Conservation (phyloP, 2,888 invertebrate species). For the Trilocha varians region DNA sequence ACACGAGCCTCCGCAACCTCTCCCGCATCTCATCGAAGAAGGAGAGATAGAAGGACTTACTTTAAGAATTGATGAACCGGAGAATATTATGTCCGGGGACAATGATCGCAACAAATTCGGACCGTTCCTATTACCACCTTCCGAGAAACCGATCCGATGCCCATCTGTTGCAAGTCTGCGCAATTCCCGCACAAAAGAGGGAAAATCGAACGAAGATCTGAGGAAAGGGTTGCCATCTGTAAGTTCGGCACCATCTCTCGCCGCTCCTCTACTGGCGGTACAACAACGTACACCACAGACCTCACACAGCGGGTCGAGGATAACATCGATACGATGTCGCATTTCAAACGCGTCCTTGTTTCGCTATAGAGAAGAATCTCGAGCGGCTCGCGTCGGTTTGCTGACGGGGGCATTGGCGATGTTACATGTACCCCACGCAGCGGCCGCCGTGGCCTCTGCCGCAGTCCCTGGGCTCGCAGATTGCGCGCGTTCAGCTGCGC, state of each 20-base stretch:
- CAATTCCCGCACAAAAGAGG: conserved; percentile 47
- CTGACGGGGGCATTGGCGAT: conserved; percentile 81
- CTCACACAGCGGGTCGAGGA: conserved; percentile 70
- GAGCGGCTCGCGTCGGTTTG: conserved; percentile 84
- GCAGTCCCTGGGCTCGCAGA: conserved; percentile 67
- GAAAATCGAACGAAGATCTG: conserved; percentile 53
- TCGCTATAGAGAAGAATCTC: conserved; percentile 89
- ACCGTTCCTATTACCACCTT: conserved; percentile 56
- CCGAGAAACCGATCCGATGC: conserved; percentile 52
- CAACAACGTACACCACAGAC: conserved; percentile 61
- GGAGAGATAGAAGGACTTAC: conserved; percentile 60
- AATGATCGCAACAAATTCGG: conserved; percentile 48
- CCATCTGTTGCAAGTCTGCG: conserved; percentile 62
- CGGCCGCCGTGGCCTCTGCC: conserved; percentile 42
- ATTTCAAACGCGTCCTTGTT: conserved; percentile 89
- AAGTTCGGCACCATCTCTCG: conserved; percentile 67
- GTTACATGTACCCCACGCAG: conserved; percentile 79
- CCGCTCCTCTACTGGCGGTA: conserved; percentile 47
- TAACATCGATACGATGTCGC: conserved; percentile 82
- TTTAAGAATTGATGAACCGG: conserved; percentile 53
- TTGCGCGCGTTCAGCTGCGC: conserved; percentile 59
- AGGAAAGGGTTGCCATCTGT: conserved; percentile 58
- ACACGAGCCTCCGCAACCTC: conserved; percentile 52
- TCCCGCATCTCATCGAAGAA: conserved; percentile 57
- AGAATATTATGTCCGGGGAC: conserved; percentile 30